Evolutionary conservation across 2,797 vertebrate genomes (phyloP).

Genomic region (Anguilla pacifica): DNA sequence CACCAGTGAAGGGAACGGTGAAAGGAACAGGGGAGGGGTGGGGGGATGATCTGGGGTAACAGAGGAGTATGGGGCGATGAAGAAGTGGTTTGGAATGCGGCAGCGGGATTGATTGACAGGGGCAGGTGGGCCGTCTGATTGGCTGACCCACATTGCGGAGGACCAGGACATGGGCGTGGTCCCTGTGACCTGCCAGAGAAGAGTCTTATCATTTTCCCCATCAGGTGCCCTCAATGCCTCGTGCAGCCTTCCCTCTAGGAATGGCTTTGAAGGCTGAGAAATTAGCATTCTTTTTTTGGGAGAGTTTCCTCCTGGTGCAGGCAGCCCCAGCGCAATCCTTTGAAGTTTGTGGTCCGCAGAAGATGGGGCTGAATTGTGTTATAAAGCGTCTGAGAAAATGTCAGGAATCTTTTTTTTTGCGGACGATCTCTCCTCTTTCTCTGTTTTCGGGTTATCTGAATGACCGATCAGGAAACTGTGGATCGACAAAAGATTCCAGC

Average conservation of each 20-base stretch:
- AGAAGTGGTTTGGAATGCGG: neutral
- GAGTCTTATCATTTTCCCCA: neutral
- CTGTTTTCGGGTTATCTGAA: neutral
- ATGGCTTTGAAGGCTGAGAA: conserved; percentile 6
- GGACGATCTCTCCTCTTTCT: neutral
- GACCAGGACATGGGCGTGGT: neutral
- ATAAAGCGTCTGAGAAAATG: neutral
- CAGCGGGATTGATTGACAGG: neutral
- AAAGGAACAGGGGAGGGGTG: neutral
- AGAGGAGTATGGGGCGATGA: neutral
- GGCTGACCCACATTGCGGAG: neutral
- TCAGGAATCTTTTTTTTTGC: neutral
- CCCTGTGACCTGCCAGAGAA: neutral
- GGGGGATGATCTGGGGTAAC: neutral
- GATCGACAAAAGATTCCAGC: neutral
- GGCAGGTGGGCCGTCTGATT: neutral
- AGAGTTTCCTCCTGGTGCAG: neutral
- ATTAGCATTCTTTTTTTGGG: neutral
- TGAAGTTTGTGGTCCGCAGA: neutral
- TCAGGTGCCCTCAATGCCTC: neutral
- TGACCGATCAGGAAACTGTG: neutral
- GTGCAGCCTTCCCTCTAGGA: neutral
- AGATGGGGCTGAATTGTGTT: neutral
- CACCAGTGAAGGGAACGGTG: neutral
- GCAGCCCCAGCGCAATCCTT: neutral